Conservation (phyloP, 2,113 vertebrate species). For the Pseudorasbora parva region DNA sequence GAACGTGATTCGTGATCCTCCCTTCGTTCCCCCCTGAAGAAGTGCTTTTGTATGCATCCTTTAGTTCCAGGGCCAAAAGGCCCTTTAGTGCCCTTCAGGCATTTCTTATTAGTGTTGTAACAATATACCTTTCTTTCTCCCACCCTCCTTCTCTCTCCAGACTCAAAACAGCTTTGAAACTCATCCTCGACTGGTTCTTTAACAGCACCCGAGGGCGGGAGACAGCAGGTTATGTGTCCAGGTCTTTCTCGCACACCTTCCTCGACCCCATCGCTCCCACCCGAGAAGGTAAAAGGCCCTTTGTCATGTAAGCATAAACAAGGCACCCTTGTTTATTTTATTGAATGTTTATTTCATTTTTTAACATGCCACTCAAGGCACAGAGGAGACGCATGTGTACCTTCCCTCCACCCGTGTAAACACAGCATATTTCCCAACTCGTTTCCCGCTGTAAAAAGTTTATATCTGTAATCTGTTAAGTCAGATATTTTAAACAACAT, state of each 20-base stretch:
- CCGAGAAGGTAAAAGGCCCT: constrained; percentile 39
- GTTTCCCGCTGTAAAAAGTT: constrained; percentile 75
- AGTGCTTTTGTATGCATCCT: constrained; percentile 48
- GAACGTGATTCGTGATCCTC: constrained; percentile 39
- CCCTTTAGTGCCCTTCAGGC: constrained; percentile 45
- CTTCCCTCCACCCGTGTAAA: constrained; percentile 68
- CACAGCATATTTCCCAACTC: constrained; percentile 71
- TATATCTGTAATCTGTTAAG: constrained; percentile 82
- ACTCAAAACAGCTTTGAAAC: constrained; percentile 48
- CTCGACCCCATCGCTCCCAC: constrained; percentile 12
- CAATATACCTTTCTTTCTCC: constrained; percentile 46
- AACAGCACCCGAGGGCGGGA: constrained; percentile 46
- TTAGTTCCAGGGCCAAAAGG: constrained; percentile 53
- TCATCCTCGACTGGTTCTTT: constrained; percentile 45
- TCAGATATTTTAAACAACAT: constrained; percentile 81
- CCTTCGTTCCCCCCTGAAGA: constrained; percentile 7
- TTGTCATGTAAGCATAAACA: constrained; percentile 43
- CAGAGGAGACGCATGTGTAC: constrained; percentile 53
- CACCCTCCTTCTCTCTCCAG: constrained; percentile 29
- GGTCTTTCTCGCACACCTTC: constrained; percentile 24
- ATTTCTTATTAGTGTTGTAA: constrained; percentile 54
- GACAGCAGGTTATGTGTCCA: background rate
- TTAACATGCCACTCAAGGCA: constrained; percentile 55
- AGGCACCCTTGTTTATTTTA: constrained; percentile 64
- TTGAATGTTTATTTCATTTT: constrained; percentile 63